phyloP scores from a whole-genome alignment of 2,888 invertebrate genomes.

The Lepidocyrtoides sp. region DNA sequence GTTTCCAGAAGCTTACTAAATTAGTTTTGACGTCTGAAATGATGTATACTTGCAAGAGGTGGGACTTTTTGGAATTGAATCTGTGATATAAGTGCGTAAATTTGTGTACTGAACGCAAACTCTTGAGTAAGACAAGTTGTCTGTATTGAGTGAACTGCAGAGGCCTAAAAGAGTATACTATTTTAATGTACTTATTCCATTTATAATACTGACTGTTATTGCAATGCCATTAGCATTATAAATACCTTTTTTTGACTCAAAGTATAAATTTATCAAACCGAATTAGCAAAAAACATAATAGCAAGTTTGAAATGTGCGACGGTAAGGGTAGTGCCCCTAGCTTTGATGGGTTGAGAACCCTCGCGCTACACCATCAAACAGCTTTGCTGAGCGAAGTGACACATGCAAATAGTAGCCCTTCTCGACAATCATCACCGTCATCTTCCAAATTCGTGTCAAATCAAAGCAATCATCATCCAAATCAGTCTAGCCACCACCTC shows the following conservation, averaged over 20 bases:
- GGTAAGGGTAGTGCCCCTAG: conserved; percentile 65
- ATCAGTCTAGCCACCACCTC: conserved; percentile 10
- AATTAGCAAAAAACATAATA: not conserved
- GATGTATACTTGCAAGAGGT: not conserved
- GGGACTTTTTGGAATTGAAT: not conserved
- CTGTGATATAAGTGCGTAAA: conserved; percentile 16
- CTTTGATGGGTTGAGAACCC: conserved; percentile 73
- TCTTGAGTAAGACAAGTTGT: not conserved
- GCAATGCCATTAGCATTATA: not conserved
- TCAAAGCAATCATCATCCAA: conserved; percentile 32
- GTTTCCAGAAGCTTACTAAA: not conserved
- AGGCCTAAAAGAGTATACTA: not conserved
- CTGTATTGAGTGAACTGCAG: not conserved
- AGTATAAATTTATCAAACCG: conserved; percentile 9
- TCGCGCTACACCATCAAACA: conserved; percentile 74
- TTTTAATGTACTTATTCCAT: not conserved
- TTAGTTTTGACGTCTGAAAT: not conserved
- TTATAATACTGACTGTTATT: not conserved
- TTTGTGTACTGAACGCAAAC: not conserved
- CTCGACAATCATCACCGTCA: conserved; percentile 29
- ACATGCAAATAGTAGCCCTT: conserved; percentile 8
- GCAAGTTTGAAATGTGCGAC: conserved; percentile 53
- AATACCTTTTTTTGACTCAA: not conserved
- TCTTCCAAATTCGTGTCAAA: conserved; percentile 18
- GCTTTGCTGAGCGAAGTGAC: conserved; percentile 67